Evolutionary conservation across 37 sponge, comb jelly and placozoan species (phyloP).

Genomic region (Dysidea cf. avara): DNA sequence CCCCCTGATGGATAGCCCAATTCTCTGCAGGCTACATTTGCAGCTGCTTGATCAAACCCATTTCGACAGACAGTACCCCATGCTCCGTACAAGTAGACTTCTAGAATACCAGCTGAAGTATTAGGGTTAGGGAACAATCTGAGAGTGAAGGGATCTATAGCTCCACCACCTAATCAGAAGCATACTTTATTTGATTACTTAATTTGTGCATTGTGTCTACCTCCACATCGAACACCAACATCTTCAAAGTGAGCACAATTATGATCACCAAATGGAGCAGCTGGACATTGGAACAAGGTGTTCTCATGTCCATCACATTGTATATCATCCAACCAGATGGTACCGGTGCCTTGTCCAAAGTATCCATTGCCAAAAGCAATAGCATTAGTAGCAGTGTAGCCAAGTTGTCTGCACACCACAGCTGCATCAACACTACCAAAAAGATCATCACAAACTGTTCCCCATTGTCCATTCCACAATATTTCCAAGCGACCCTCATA

Average conservation of each 20-base stretch:
- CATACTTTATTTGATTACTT: neutral
- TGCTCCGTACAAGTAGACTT: conserved; percentile 25
- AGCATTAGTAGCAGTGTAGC: conserved; percentile 7
- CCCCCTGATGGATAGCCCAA: conserved; percentile 14
- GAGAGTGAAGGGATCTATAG: neutral
- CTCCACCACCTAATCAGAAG: neutral
- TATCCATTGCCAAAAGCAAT: neutral
- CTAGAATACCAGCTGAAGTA: conserved; percentile 19
- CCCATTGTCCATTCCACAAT: conserved; percentile 23
- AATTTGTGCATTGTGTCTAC: neutral
- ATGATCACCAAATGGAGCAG: neutral
- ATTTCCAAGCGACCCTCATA: conserved; percentile 44
- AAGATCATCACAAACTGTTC: conserved; percentile 34
- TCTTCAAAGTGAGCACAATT: conserved; percentile 22
- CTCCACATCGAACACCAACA: conserved; percentile 23
- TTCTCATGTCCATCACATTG: conserved; percentile 17
- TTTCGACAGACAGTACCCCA: conserved; percentile 61
- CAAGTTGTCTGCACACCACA: conserved; percentile 44
- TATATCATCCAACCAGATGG: conserved; percentile 23
- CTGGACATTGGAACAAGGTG: neutral
- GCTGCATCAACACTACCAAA: conserved; percentile 24
- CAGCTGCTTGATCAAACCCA: conserved; percentile 7
- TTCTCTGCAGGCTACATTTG: conserved; percentile 40
- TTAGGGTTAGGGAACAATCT: neutral
- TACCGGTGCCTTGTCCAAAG: conserved; percentile 11